Evolutionary conservation across 1,140 invertebrate genomes (phyloP).

Genomic region (Drosophila lowei): DNA sequence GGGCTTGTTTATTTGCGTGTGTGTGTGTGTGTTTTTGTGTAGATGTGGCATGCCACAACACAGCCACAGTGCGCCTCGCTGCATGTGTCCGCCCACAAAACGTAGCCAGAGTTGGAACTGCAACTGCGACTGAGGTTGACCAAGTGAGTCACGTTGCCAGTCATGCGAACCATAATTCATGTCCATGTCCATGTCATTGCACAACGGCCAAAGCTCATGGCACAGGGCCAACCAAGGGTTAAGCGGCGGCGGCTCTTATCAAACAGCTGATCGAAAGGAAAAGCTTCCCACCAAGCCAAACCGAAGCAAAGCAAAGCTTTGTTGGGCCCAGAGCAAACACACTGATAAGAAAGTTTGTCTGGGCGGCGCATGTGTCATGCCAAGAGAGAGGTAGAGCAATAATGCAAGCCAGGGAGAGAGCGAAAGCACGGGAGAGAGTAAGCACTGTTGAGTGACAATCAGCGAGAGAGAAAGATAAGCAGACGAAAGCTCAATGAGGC

Average conservation of each 20-base stretch:
- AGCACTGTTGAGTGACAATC: conserved; percentile 3
- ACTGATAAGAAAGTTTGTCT: conserved; percentile 70
- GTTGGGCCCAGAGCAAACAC: conserved; percentile 4
- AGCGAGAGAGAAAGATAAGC: background rate
- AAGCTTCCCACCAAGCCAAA: conserved; percentile 34
- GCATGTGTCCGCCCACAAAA: conserved; percentile 71
- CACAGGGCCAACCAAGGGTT: conserved; percentile 60
- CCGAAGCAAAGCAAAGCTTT: conserved; percentile 20
- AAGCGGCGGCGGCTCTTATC: conserved; percentile 48
- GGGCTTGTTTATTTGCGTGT: conserved; percentile 29
- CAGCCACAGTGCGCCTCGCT: conserved; percentile 23
- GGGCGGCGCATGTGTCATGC: conserved; percentile 55
- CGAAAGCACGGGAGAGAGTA: background rate
- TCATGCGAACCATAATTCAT: conserved; percentile 65
- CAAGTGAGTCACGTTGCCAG: conserved; percentile 75
- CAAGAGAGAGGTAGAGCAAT: background rate
- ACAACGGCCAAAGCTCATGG: conserved; percentile 14
- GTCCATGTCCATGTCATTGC: conserved; percentile 52
- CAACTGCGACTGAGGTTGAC: conserved; percentile 12
- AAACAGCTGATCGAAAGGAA: conserved; percentile 50
- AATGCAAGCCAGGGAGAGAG: conserved; percentile 1
- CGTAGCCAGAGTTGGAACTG: conserved; percentile 41
- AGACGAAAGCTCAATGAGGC: conserved; percentile 6
- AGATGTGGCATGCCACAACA: conserved; percentile 72
- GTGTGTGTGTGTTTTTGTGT: conserved; percentile 31